Evolutionary conservation across 2,797 vertebrate genomes (phyloP), one percentile per base, ranked within the genome.

Genomic region (Pteropus rufus): DNA sequence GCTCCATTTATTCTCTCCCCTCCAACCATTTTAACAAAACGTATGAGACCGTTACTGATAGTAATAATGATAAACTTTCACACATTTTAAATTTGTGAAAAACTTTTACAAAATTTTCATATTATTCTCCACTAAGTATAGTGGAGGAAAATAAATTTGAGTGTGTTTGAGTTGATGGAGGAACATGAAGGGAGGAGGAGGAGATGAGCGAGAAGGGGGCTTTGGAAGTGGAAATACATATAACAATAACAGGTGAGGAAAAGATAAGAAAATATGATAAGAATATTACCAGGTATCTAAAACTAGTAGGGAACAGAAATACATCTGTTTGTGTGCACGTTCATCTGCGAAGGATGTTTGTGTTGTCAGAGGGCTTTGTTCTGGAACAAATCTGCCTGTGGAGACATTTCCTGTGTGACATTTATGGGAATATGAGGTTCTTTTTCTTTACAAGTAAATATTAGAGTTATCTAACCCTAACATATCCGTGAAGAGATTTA

Each of bases 371-470:
- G 36, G 49, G 14, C 58, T 83, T 75, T 94, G n/a, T 69, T 91
- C 34, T 56, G n/a, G n/a, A 83, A 92, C 49, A 58, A 91, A 88
- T 14, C 24, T 31, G 23, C 77, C 11, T 58, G 60, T 75, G 83
- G 93, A 87, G 83, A 90, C 24, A 85, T 88, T 94, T 96, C 58
- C 65, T 90, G 49, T 77, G 80, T 96, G 94, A 92, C 6, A 44
- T 89, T 95, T 73, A 62, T 95, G 62, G 49, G 84, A 84, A 67
- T 64, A 24, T 49, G 58, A 92, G 36, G 54, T 21, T 88, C 29
- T 69, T 93, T 95, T 86, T 65, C 81, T 92, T 96, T 62, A 11
- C 18, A 70, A 92, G 49, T 83, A 73, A 94, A 82, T 96, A 85
- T 94, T 94, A 93, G 72, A 29, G n/a, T 58, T 90, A 41, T 52